Evolutionary conservation across 2,888 invertebrate genomes (phyloP), one percentile per base, ranked within the genome.

Genomic region (Lampropteryx suffumata): DNA sequence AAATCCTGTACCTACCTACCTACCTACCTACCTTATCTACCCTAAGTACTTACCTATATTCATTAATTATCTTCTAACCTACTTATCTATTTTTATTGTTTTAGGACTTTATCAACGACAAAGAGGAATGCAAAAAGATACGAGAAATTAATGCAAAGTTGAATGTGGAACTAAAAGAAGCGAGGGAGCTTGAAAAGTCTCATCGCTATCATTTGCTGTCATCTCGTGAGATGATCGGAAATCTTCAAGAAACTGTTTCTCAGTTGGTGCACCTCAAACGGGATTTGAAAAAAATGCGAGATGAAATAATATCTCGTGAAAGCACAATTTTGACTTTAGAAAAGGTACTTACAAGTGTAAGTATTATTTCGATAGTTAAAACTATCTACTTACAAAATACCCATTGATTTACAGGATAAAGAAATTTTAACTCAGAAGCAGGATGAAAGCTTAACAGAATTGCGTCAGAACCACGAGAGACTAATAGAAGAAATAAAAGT

Each of bases 201-300:
- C 86, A 89, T 62, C 81, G 87, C 6, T 85, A 80, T 54, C 87
- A 88, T 65, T 74, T 89, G 56, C 60, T 80, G 43, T 75, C 76
- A 8, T 84, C 87, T 13, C 76, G 88, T 14, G 88, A 89, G 73
- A 89, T 90, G 84, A 85, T 90, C 28, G 84, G 71, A 7, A 86
- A 82, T 52, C 70, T 90, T 1, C 90, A 90, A 59, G 86, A 90
- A 47, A 89, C 87, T 3, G 82, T 89, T 7, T 86, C 90, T 0
- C 84, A 86, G 32, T 65, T 90, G 11, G 81, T 88, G 27, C 82
- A 87, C 65, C 68, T 89, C 5, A 90, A 87, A 66, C 74, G 84
- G 29, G 85, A 89, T 51, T 60, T 76, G 0, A 88, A 86, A 59
- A 84, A 78, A 58, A 62, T 86, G 10, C 82, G 79, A 53, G 87